Evolutionary conservation across 2,888 invertebrate species (phyloP).

Genomic region (Platycheirus rosarum): DNA sequence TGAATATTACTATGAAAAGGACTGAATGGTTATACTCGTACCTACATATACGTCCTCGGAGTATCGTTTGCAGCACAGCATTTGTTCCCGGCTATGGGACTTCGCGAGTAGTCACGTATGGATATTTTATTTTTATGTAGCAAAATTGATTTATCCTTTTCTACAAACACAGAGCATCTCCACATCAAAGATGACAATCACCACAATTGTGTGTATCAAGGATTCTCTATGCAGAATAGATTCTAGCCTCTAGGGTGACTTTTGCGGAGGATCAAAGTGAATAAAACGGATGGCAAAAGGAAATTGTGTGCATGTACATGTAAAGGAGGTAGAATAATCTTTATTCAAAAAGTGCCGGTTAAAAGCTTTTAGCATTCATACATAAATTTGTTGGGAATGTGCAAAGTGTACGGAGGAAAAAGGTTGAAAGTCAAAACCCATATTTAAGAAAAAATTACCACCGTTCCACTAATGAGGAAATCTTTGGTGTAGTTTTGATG

Average conservation of each 20-base stretch:
- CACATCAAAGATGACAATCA: slow-evolving; percentile 64
- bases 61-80: neutral
- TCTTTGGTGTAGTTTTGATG: too few species aligned
- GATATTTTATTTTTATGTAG: slow-evolving; percentile 63
- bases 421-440: slow-evolving; percentile 14
- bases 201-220: slow-evolving; percentile 65
- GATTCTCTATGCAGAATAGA: slow-evolving; percentile 29
- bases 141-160: slow-evolving; percentile 66
- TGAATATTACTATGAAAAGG: slow-evolving; percentile 54
- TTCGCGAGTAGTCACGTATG: slow-evolving; percentile 50
- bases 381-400: neutral
- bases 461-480: neutral
- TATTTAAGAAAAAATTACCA: slow-evolving; percentile 12
- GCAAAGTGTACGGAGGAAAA: slow-evolving; percentile 9
- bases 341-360: slow-evolving; percentile 9
- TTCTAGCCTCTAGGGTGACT: slow-evolving; percentile 27
- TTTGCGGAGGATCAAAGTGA: neutral
- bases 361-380: slow-evolving; percentile 6
- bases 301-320: neutral
- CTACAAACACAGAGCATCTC: slow-evolving; percentile 38
- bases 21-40: too few species aligned
- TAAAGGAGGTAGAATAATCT: slow-evolving; percentile 10
- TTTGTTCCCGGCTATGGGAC: slow-evolving; percentile 3
- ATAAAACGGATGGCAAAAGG: neutral
- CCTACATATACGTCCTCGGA: neutral